Conservation (phyloP, 2,888 invertebrate species). For the Prenolepis imparis region DNA sequence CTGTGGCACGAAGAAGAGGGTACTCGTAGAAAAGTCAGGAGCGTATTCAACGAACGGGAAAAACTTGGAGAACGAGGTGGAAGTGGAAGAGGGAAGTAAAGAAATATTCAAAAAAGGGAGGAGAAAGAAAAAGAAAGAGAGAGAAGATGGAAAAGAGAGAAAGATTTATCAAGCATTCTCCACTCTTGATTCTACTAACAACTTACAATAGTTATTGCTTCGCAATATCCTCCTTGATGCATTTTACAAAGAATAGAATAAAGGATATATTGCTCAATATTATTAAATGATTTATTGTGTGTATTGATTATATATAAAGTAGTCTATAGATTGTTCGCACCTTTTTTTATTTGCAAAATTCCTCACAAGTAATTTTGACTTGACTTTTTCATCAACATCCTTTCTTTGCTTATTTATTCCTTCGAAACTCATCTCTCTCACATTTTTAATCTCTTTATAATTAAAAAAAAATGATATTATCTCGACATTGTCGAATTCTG, state of each 20-base stretch:
- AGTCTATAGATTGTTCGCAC: not conserved
- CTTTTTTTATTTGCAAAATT: not conserved
- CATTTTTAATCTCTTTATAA: not conserved
- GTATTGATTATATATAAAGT: not conserved
- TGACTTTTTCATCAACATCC: not conserved
- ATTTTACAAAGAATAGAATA: not conserved
- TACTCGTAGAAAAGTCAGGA: constrained; percentile 72
- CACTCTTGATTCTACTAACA: not conserved
- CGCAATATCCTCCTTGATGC: not conserved
- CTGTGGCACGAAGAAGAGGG: constrained; percentile 40
- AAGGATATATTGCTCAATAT: not conserved
- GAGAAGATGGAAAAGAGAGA: not conserved
- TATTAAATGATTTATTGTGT: not conserved
- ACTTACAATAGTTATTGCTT: constrained; percentile 15
- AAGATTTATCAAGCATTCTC: not conserved
- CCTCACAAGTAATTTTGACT: not conserved
- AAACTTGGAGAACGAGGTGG: not conserved
- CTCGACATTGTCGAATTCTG: not conserved
- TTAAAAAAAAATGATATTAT: not conserved
- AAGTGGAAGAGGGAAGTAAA: constrained; percentile 1
- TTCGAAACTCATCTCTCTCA: not conserved
- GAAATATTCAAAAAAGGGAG: not conserved
- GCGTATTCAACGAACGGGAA: constrained; percentile 65
- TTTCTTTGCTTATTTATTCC: not conserved
- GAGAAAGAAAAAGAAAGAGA: not conserved